phyloP scores from a whole-genome alignment of 2,113 vertebrate genomes.

The Montifringilla adamsi region DNA sequence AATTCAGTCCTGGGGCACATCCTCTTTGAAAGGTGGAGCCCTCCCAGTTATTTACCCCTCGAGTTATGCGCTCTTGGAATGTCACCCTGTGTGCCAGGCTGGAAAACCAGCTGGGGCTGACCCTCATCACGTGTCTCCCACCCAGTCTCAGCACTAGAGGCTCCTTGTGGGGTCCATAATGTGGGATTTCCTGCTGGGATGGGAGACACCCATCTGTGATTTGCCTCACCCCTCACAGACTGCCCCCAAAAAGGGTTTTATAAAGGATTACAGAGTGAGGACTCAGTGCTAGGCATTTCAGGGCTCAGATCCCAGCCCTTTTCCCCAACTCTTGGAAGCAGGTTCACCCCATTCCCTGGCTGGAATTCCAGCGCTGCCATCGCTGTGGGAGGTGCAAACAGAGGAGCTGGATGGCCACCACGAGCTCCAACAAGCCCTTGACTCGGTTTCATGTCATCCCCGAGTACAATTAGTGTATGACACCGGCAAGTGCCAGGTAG shows the following conservation, averaged over 20 bases:
- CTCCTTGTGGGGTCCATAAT: accelerated
- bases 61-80: not conserved
- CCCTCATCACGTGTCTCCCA: accelerated
- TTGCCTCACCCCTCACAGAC: accelerated
- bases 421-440: not conserved
- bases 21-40: not conserved
- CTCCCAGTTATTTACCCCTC: conserved; percentile 5
- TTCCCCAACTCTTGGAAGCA: no score
- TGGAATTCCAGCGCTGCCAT: not conserved
- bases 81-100: not conserved
- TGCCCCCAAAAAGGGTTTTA: not conserved
- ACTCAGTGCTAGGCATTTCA: accelerated
- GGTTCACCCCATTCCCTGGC: not conserved
- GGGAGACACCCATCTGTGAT: not conserved
- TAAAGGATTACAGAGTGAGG: not conserved
- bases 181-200: not conserved
- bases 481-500: not conserved
- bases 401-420: not conserved
- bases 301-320: not conserved
- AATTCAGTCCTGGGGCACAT: not conserved
- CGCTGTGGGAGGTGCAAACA: accelerated
- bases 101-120: not conserved
- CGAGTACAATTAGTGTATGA: not conserved
- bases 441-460: accelerated
- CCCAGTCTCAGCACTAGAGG: no score